Evolutionary conservation across 2,113 vertebrate species (phyloP), one percentile per base, ranked within the genome.

Genomic region (Seriola dumerili): DNA sequence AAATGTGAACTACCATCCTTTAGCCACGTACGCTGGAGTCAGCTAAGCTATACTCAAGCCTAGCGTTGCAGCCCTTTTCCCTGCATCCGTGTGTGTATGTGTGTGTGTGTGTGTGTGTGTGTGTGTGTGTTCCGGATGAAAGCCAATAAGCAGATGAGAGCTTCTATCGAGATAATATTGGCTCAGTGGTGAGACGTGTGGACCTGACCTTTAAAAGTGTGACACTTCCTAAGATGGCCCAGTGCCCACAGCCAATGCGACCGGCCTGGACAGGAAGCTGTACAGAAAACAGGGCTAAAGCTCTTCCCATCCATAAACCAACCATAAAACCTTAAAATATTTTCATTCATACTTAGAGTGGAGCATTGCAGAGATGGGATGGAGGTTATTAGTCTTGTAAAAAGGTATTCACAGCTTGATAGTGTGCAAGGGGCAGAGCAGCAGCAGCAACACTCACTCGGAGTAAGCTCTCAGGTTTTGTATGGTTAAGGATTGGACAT

Each of bases 161-260:
- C 84, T 78, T 89, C 76, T 81, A 83, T 83, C 59, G 76, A 86
- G 81, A 81, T 79, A 84, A 91, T 91, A 85, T 80, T 86, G 76
- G 88, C 86, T 92, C 77, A 63, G 87, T 76, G 88, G 81, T 62
- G 85, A 92, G 89, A 91, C 71, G 78, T 69, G 81, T 59, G 73
- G 84, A 77, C 57, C 74, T 94, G 95, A 95, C 94, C 94, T 95
- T 95, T 95, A 94, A 94, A 92, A 88, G 70, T 83, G 89, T 69
- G 87, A 92, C 93, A 89, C 91, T 81, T 88, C 82, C 32, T 70
- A 54, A 65, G 91, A 94, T 80, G 93, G 92, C 89, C 93, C 91
- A 91, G 83, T 86, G 89, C 90, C 89, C 85, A 83, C 84, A 72
- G 82, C 52, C 58, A n/a, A 25, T 54, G 58, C 84, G 89, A 91